These are phyloP conservation scores for Plemyria rubiginata DNA, from an alignment of 2,888 invertebrate genomes.

Conservation along the genomic window DNA sequence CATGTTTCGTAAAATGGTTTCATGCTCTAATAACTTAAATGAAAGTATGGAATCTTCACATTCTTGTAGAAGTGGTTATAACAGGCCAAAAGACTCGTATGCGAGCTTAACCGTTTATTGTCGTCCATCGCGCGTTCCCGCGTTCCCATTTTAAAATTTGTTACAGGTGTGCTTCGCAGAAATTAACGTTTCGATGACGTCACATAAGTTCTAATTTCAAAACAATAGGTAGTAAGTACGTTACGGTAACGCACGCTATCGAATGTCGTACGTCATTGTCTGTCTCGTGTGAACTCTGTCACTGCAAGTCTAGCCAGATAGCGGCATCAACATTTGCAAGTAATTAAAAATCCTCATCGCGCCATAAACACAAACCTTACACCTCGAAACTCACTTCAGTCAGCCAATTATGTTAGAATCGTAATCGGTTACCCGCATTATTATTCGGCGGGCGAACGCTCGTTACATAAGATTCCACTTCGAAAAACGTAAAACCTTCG, in stretches of 20 bases:
- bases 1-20: conserved; percentile 83
- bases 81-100: conserved; percentile 26
- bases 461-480: conserved; percentile 68
- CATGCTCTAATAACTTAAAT: conserved; percentile 82
- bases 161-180: conserved; percentile 58
- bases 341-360: conserved; percentile 68
- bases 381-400: conserved; percentile 42
- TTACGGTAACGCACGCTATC: conserved; percentile 64
- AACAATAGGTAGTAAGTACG: conserved; percentile 60
- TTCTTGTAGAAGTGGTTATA: conserved; percentile 32
- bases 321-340: conserved; percentile 74
- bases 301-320: conserved; percentile 67
- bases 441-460: conserved; percentile 60
- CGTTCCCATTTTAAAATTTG: conserved; percentile 38
- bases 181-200: conserved; percentile 72
- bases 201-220: conserved; percentile 70
- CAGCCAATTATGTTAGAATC: conserved; percentile 68
- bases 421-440: conserved; percentile 71
- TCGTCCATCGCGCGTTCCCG: conserved; percentile 29
- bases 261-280: conserved; percentile 58
- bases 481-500: conserved; percentile 68
- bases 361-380: conserved; percentile 52
- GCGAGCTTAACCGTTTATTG: conserved; percentile 30
- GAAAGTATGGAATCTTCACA: conserved; percentile 75
- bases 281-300: conserved; percentile 72